Percentiles rank a stretch among this genome's conserved stretches.
Evolutionary conservation across 1,140 invertebrate genomes (phyloP).

Genomic region (Augochlora pura): DNA sequence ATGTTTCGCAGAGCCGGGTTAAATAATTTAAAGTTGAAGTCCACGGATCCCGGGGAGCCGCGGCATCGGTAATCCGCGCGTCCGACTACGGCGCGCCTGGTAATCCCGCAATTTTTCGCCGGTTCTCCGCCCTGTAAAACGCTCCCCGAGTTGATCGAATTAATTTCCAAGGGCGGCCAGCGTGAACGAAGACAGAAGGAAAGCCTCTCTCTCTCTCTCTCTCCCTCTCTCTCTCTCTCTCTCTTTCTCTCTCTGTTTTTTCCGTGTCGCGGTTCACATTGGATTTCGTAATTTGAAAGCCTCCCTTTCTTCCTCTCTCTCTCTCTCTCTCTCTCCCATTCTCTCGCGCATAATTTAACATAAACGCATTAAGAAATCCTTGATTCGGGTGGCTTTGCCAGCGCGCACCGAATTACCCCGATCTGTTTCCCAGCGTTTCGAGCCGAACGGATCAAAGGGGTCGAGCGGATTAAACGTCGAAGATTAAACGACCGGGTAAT

Average conservation of each 20-base stretch:
- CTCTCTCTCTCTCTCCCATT: neutral
- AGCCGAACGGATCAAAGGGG: no score
- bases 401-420: neutral
- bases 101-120: slow-evolving; percentile 37
- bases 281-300: no score
- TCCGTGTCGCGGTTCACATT: no score
- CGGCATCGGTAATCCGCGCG: slow-evolving; percentile 7
- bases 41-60: neutral
- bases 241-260: neutral
- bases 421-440: no score
- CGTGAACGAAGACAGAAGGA: slow-evolving; percentile 10
- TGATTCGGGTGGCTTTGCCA: neutral
- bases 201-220: no score
- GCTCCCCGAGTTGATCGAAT: neutral
- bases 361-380: slow-evolving; percentile 20
- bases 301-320: neutral
- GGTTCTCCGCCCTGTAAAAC: neutral
- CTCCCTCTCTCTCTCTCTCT: no score
- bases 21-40: slow-evolving; percentile 23
- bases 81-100: neutral
- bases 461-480: slow-evolving; percentile 6
- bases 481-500: neutral
- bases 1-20: neutral
- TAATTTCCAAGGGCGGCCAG: slow-evolving; percentile 8
- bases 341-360: neutral